Evolutionary conservation across 2,888 invertebrate species (phyloP).

Genomic region (Apotomis betuletana): DNA sequence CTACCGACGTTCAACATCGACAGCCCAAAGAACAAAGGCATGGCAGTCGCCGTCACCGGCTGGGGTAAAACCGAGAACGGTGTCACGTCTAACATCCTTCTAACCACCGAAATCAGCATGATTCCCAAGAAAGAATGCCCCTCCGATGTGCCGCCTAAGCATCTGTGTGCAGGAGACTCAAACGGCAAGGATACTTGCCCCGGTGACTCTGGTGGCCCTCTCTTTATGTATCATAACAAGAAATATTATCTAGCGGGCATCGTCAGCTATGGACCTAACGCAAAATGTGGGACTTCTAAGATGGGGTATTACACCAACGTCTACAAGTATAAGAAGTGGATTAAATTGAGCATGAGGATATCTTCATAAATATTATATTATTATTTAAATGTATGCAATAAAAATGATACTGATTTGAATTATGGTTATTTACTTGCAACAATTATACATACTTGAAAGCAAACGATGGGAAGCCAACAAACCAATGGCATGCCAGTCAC

Average conservation of each 20-base stretch:
- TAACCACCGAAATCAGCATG: constrained; percentile 3
- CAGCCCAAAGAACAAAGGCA: constrained; percentile 1
- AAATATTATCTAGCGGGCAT: constrained; percentile 21
- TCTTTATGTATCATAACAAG: constrained; percentile 7
- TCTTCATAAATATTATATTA: not conserved
- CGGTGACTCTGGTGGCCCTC: constrained; percentile 17
- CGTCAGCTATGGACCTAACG: constrained; percentile 16
- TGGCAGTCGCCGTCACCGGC: constrained; percentile 1
- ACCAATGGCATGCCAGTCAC: constrained; percentile 1
- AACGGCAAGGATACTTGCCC: constrained; percentile 20
- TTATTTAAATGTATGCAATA: too few relatives aligned
- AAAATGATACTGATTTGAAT: too few relatives aligned
- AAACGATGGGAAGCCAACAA: not conserved
- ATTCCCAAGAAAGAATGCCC: constrained; percentile 10
- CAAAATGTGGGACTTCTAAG: constrained; percentile 16
- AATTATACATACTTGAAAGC: too few relatives aligned
- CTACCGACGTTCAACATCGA: constrained; percentile 19
- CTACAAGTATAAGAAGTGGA: constrained; percentile 33
- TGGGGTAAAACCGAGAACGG: constrained; percentile 11
- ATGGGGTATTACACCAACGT: constrained; percentile 32
- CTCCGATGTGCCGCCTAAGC: constrained; percentile 4
- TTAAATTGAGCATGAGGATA: constrained; percentile 14
- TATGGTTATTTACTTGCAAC: too few relatives aligned
- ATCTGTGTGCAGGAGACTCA: constrained; percentile 6
- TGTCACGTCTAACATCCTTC: not conserved